Evolutionary conservation across 2,797 vertebrate genomes (phyloP).

Genomic region (Malacoctenus gilli): DNA sequence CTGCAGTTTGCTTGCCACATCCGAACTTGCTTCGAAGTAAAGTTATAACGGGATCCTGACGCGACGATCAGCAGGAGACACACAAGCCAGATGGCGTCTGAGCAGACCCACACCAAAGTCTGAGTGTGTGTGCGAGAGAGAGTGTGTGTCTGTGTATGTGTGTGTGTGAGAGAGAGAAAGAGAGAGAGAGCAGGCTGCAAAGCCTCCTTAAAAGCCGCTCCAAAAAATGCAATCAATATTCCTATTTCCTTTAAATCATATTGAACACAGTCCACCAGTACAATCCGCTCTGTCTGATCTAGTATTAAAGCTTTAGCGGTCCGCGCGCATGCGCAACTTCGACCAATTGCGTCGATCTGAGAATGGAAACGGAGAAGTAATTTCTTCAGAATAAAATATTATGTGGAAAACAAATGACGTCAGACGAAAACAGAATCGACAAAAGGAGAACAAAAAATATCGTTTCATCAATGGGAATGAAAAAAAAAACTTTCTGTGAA

Average conservation of each 20-base stretch:
- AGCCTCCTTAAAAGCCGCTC: slow-evolving; percentile 1
- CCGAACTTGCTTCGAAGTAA: slow-evolving; percentile 56
- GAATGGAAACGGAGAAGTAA: neutral
- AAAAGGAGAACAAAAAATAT: too few relatives aligned
- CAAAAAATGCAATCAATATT: slow-evolving; percentile 8
- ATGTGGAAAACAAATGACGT: too few relatives aligned
- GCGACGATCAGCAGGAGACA: slow-evolving; percentile 22
- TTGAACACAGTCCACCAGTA: slow-evolving; percentile 5
- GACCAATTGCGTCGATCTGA: neutral
- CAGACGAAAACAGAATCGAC: too few relatives aligned
- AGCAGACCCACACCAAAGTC: too few relatives aligned
- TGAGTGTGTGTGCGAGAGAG: too few relatives aligned
- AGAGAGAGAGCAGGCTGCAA: slow-evolving; percentile 12
- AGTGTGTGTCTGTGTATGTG: too few relatives aligned
- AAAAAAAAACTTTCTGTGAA: too few relatives aligned
- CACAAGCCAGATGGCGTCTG: neutral
- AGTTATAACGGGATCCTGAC: slow-evolving; percentile 30
- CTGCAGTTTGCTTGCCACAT: slow-evolving; percentile 78
- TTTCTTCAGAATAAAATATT: slow-evolving; percentile 22
- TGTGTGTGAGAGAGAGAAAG: too few relatives aligned
- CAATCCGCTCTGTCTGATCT: slow-evolving; percentile 20
- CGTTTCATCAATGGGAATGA: too few relatives aligned
- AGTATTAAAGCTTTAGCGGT: slow-evolving; percentile 47
- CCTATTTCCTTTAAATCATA: slow-evolving; percentile 10
- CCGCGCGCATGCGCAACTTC: slow-evolving; percentile 63